Percentiles rank a stretch among this genome's conserved stretches.
These are phyloP conservation scores for Spisula solida DNA, from an alignment of 2,888 invertebrate species.

Conservation along the genomic window DNA sequence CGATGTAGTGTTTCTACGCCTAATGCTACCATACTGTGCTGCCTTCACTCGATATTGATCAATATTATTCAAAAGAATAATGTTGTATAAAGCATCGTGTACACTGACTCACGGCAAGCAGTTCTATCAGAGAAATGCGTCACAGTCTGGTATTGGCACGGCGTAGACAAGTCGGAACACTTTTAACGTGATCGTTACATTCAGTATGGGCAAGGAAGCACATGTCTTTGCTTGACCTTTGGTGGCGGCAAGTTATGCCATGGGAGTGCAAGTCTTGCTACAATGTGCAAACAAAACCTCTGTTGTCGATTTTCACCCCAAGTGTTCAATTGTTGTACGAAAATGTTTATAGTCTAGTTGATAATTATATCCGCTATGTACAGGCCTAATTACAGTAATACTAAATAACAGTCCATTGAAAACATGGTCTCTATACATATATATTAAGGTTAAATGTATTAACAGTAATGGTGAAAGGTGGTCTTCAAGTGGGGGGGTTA, in stretches of 20 bases:
- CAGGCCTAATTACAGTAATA: too few relatives aligned
- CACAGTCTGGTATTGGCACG: background rate
- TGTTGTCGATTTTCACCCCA: background rate
- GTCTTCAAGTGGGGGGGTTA: too few relatives aligned
- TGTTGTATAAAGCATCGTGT: background rate
- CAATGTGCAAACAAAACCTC: background rate
- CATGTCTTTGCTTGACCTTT: too few relatives aligned
- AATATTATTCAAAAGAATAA: background rate
- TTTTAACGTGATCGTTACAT: background rate
- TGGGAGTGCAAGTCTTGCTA: background rate
- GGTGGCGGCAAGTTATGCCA: background rate
- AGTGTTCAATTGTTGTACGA: background rate
- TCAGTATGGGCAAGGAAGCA: background rate
- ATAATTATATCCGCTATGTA: too few relatives aligned
- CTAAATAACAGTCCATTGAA: too few relatives aligned
- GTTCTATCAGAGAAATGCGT: background rate
- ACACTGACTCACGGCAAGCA: background rate
- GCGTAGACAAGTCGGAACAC: background rate
- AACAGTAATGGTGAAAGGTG: too few relatives aligned
- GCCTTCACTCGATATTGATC: background rate
- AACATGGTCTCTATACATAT: too few relatives aligned
- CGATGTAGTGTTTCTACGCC: background rate
- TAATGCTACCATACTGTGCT: background rate
- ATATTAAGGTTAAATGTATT: too few relatives aligned
- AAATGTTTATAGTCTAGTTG: too few relatives aligned